Evolutionary conservation across 2,888 invertebrate genomes (phyloP).

Genomic region (Eilema depressum): DNA sequence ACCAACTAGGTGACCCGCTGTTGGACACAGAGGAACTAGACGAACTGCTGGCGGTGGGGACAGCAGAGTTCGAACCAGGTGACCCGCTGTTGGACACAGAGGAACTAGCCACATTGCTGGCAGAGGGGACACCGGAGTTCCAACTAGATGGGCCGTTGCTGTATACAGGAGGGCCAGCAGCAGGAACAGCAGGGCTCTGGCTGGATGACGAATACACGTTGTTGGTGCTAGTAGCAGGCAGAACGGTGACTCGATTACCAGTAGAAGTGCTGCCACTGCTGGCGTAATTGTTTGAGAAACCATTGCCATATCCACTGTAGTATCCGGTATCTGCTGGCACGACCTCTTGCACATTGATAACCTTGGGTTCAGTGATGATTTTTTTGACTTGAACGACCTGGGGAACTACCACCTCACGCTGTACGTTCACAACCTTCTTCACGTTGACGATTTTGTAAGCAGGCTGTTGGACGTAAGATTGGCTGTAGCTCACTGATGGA

Average conservation of each 20-base stretch:
- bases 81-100: neutral
- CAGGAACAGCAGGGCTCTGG: neutral
- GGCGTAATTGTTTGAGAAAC: constrained; percentile 1
- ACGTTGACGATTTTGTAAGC: constrained; percentile 28
- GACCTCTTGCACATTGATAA: constrained; percentile 42
- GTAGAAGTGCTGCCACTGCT: neutral
- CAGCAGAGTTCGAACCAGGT: neutral
- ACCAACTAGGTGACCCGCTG: neutral
- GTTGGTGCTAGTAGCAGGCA: neutral
- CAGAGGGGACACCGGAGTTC: neutral
- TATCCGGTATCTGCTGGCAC: constrained; percentile 25
- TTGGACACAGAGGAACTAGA: constrained; percentile 1
- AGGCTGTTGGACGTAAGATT: constrained; percentile 12
- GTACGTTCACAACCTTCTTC: constrained; percentile 46
- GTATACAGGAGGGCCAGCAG: constrained; percentile 1
- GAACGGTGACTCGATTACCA: neutral
- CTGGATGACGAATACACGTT: neutral
- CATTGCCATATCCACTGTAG: constrained; percentile 1
- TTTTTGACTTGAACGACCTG: constrained; percentile 48
- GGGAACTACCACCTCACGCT: constrained; percentile 46
- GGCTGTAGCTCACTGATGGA: constrained; percentile 22
- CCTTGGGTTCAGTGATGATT: constrained; percentile 43
- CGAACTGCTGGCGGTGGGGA: neutral
- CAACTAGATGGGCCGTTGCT: constrained; percentile 1
- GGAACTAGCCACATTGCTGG: neutral